A percentile compares a stretch with the other conserved stretches of the same genome.
Evolutionary conservation across 1,140 invertebrate species (phyloP).

Genomic region (Sycophila sp.): DNA sequence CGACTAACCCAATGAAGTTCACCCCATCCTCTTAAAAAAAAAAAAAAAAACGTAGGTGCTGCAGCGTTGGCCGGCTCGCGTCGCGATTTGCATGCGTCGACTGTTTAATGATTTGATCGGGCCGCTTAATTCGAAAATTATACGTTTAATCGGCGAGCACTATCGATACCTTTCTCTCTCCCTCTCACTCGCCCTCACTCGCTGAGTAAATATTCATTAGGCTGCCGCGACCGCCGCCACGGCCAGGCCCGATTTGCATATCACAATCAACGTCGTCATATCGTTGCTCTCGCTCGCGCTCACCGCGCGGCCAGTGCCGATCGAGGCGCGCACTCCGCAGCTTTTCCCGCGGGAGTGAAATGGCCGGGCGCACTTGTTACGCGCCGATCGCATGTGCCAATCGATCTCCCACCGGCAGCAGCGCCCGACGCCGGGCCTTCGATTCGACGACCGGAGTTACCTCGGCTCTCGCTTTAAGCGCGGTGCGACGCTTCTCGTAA

Average conservation of each 20-base stretch:
- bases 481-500: too few relatives aligned
- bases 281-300: slow-evolving; percentile 13
- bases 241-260: slow-evolving; percentile 30
- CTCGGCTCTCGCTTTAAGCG: too few relatives aligned
- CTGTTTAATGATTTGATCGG: slow-evolving; percentile 59
- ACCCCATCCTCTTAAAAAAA: too few relatives aligned
- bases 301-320: too few relatives aligned
- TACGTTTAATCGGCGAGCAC: slow-evolving; percentile 60
- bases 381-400: not conserved
- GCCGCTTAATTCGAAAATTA: slow-evolving; percentile 63
- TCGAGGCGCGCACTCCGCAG: too few relatives aligned
- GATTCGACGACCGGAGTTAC: too few relatives aligned
- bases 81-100: slow-evolving; percentile 52
- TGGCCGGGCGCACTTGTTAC: slow-evolving; percentile 1
- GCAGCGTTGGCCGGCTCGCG: not conserved
- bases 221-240: not conserved
- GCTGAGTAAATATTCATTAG: slow-evolving; percentile 28
- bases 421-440: too few relatives aligned
- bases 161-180: slow-evolving; percentile 42
- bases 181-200: not conserved
- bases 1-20: too few relatives aligned
- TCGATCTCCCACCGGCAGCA: not conserved
- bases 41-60: not conserved
- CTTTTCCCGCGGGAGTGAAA: slow-evolving; percentile 1
- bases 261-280: slow-evolving; percentile 30